Percentiles rank a stretch among this genome's conserved stretches.
Conservation (phyloP, 2,888 invertebrate genomes). For the Rhimphoctona megacephalus region DNA sequence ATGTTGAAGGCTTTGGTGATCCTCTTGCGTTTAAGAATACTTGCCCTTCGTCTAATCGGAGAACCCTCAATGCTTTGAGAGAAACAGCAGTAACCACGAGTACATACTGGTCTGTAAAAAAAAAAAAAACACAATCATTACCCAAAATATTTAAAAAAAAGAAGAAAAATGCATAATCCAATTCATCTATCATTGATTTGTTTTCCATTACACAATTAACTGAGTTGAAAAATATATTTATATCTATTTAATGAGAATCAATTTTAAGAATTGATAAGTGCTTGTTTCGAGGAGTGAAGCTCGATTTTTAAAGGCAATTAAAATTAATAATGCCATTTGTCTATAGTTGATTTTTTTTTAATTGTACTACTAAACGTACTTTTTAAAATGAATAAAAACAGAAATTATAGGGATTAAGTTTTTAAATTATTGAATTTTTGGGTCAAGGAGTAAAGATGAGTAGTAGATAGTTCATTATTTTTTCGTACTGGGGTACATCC, state of each 20-base stretch:
- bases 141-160: not conserved
- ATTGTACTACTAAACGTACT: not conserved
- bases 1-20: slow-evolving; percentile 63
- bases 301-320: no score
- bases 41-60: slow-evolving; percentile 63
- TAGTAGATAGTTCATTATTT: slow-evolving; percentile 10
- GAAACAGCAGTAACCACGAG: slow-evolving; percentile 67
- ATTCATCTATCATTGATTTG: not conserved
- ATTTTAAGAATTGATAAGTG: not conserved
- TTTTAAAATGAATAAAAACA: not conserved
- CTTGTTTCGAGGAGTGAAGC: not conserved
- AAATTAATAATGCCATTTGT: not conserved
- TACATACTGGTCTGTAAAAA: slow-evolving; percentile 51
- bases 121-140: not conserved
- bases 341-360: not conserved
- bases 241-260: no score
- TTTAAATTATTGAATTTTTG: not conserved
- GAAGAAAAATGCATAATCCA: not conserved
- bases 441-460: not conserved
- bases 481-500: slow-evolving; percentile 43
- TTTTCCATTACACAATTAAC: not conserved
- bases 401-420: not conserved
- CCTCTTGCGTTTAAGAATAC: slow-evolving; percentile 69
- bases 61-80: slow-evolving; percentile 58
- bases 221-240: no score